Base-by-base conservation (phyloP, 2,888 invertebrate genomes). In the Polydesmus complanatus region DNA sequence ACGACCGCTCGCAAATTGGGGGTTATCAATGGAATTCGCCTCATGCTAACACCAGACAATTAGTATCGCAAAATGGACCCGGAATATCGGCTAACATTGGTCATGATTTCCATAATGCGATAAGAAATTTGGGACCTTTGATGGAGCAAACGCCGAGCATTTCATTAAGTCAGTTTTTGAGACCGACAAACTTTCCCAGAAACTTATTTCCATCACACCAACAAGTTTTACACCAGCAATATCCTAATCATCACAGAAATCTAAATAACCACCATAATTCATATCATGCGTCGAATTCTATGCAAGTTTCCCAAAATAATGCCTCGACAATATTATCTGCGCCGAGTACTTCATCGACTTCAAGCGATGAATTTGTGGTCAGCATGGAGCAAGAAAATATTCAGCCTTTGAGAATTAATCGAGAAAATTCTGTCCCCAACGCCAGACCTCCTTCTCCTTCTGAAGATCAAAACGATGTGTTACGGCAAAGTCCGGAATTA, bases 401-500 rank as follows among this genome's bases (percentile, higher is more conserved):
- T 14, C 48, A 48, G 48, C 52, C 19, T n/a, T 22, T n/a, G 11
- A 14, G 19, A 22, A 11, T 22, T 11, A 25, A 18, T 5, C 11
- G 54, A 5, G 54, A 22, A 25, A 22, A 25, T 26, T n/a, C 25
- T 8, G 8, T 22, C 5, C 14, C 5, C n/a, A 47, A 21, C 8
- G 5, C 3, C 19, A 5, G 18, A 21, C 11, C 11, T 3, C 5
- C n/a, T 21, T 14, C 19, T 3, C 19, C 19, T 21, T n/a, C 19
- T 11, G 51, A 51, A n/a, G 52, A n/a, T n/a, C 52, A 51, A 51
- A 5, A 51, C 11, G 61, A 64, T 11, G 56, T 55, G 1, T 48
- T 76, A 55, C 72, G 75, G 54, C 74, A 77, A 63, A 77, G 74
- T 65, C 74, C 78, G 25, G 79, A 80, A 68, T 73, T 77, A 58